Evolutionary conservation across 2,113 vertebrate species (phyloP).

Genomic region (Machaerirhynchus nigripectus): DNA sequence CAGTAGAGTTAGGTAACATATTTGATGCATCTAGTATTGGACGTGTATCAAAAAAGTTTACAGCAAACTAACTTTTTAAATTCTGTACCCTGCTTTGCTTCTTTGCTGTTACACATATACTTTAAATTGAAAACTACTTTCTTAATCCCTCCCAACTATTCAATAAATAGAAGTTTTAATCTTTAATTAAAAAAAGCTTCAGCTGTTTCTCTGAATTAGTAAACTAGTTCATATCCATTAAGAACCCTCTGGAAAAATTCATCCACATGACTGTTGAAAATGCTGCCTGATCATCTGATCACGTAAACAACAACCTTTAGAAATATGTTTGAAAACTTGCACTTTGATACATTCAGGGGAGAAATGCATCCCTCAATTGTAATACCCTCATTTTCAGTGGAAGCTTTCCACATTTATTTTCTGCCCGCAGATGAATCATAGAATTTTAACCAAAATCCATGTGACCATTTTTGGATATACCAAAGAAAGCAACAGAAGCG

Average conservation of each 20-base stretch:
- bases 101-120: not conserved
- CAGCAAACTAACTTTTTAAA: not conserved
- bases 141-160: not conserved
- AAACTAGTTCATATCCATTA: not conserved
- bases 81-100: not conserved
- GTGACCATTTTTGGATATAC: not conserved
- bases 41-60: not conserved
- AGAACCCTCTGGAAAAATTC: not conserved
- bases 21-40: not conserved
- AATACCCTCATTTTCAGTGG: not conserved
- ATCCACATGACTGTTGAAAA: not conserved
- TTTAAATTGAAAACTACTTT: not conserved
- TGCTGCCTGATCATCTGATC: not conserved
- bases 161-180: not conserved
- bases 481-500: not conserved
- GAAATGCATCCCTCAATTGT: not conserved
- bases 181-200: not conserved
- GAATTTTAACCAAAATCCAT: slow-evolving; percentile 24
- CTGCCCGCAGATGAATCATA: slow-evolving; percentile 41
- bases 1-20: not conserved
- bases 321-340: not conserved
- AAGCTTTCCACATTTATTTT: not conserved
- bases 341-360: not conserved
- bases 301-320: not conserved
- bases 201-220: not conserved